phyloP scores from a whole-genome alignment of 2,888 invertebrate genomes.

The Melipona bicolor region DNA sequence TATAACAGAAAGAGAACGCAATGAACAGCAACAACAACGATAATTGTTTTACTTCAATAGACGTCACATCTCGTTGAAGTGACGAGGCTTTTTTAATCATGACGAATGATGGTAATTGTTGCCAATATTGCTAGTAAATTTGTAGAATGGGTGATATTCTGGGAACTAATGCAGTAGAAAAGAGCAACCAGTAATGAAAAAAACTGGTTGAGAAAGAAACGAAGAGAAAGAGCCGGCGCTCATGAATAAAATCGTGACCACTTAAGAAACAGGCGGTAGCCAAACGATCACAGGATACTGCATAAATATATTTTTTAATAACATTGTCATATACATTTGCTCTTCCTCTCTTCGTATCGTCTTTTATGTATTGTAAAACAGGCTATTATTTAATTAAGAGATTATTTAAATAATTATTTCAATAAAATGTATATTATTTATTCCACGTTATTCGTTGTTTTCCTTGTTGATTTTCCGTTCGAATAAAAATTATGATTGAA shows the following conservation, averaged over 20 bases:
- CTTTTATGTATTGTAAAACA: background rate
- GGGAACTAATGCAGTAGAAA: background rate
- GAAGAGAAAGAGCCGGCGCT: conserved; percentile 7
- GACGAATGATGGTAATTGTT: conserved; percentile 57
- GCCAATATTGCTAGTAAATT: conserved; percentile 39
- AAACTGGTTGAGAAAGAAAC: conserved; percentile 1
- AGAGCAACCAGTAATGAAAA: background rate
- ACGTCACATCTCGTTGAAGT: conserved; percentile 38
- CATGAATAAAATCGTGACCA: conserved; percentile 48
- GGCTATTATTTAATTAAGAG: background rate
- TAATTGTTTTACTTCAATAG: conserved; percentile 57
- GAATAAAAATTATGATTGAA: background rate
- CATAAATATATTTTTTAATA: conserved; percentile 49
- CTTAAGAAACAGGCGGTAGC: conserved; percentile 26
- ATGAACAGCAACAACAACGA: background rate
- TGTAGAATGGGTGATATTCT: conserved; percentile 21
- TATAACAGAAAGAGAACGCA: background rate
- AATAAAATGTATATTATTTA: background rate
- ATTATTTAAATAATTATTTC: background rate
- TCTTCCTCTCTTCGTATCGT: conserved; percentile 8
- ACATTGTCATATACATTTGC: conserved; percentile 42
- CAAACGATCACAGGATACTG: conserved; percentile 13
- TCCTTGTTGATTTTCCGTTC: fast-evolving
- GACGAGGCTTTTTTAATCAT: conserved; percentile 45
- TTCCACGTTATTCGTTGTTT: background rate